A percentile compares a stretch with the other conserved stretches of the same genome.
phyloP scores from a whole-genome alignment of 2,113 vertebrate species.

The Conger conger region DNA sequence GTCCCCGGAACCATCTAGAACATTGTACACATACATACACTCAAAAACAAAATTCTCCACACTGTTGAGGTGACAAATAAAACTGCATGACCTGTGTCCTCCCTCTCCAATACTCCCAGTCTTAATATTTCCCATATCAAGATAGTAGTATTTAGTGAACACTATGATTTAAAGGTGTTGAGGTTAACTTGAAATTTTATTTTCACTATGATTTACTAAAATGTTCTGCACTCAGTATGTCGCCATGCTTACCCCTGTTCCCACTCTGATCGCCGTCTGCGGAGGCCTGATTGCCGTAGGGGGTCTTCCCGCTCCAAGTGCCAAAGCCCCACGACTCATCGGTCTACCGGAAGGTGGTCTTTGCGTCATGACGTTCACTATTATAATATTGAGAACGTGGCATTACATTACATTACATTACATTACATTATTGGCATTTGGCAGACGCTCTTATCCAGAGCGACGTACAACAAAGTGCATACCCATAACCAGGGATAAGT shows the following conservation, averaged over 20 bases:
- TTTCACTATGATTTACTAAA: too few relatives aligned
- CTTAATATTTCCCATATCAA: too few relatives aligned
- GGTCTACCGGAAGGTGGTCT: constrained; percentile 74
- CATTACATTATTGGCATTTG: too few relatives aligned
- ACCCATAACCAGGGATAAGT: too few relatives aligned
- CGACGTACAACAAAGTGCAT: too few relatives aligned
- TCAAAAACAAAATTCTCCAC: not conserved
- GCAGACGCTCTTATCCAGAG: too few relatives aligned
- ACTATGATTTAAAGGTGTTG: too few relatives aligned
- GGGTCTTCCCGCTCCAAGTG: constrained; percentile 65
- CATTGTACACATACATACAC: not conserved
- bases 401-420: too few relatives aligned
- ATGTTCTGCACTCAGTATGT: constrained; percentile 3
- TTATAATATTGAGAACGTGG: not conserved
- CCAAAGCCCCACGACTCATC: constrained; percentile 72
- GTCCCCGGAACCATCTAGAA: constrained; percentile 82
- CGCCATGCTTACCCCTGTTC: constrained; percentile 75
- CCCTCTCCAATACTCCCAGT: not conserved
- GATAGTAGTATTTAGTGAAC: too few relatives aligned
- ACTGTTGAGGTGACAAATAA: not conserved
- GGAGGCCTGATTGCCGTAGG: constrained; percentile 73
- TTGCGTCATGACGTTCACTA: constrained; percentile 60
- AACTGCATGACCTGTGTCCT: not conserved
- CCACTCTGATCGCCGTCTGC: constrained; percentile 71
- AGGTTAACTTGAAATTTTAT: too few relatives aligned